phyloP scores from a whole-genome alignment of 2,888 invertebrate genomes.

The Campoletis raptor region DNA sequence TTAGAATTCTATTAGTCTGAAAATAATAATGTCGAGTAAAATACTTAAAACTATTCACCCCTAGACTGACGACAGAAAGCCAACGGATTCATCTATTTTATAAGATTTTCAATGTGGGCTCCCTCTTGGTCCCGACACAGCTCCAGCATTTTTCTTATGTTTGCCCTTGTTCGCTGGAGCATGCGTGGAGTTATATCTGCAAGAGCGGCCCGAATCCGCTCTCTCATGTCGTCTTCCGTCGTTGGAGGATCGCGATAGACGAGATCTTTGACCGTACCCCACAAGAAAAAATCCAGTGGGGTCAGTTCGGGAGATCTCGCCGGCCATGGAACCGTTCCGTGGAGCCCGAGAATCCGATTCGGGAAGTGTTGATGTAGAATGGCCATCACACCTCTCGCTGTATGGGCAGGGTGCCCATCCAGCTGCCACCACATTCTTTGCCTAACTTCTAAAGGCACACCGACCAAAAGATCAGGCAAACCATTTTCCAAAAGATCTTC shows the following conservation, averaged over 20 bases:
- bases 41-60: too few relatives aligned
- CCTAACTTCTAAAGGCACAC: conserved; percentile 17
- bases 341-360: too few relatives aligned
- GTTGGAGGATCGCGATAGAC: neutral
- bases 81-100: too few relatives aligned
- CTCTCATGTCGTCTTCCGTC: conserved; percentile 3
- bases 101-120: neutral
- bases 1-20: too few relatives aligned
- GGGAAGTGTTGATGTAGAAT: too few relatives aligned
- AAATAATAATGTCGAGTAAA: too few relatives aligned
- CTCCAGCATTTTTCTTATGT: neutral
- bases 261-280: conserved; percentile 3
- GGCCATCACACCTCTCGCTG: neutral
- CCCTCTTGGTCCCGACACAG: neutral
- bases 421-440: conserved; percentile 49
- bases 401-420: conserved; percentile 51
- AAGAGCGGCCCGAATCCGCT: neutral
- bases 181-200: neutral
- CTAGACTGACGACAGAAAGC: too few relatives aligned
- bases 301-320: conserved; percentile 9
- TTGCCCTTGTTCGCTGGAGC: neutral
- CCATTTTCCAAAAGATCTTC: conserved; percentile 38
- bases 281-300: conserved; percentile 11
- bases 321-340: conserved; percentile 1
- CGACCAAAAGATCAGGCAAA: conserved; percentile 27